These are phyloP conservation scores for Hyles euphorbiae DNA, from an alignment of 1,140 invertebrate genomes.

Conservation along the genomic window DNA sequence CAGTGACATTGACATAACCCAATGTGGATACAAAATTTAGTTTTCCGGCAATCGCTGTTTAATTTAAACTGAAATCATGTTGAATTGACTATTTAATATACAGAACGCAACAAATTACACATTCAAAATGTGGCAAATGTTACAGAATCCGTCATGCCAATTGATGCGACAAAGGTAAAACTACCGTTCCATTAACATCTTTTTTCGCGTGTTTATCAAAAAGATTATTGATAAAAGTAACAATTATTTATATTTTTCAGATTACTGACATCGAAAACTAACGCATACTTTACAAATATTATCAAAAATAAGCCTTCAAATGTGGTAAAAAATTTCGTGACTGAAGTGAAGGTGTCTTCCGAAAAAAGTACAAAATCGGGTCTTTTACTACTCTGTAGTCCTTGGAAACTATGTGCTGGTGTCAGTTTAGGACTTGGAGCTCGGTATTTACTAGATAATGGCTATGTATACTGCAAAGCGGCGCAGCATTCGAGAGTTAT, in stretches of 20 bases:
- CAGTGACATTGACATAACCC: conserved; percentile 12
- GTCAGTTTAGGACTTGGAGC: conserved; percentile 56
- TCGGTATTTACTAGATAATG: conserved; percentile 45
- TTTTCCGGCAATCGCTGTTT: not conserved
- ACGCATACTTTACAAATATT: conserved; percentile 44
- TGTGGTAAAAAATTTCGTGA: conserved; percentile 43
- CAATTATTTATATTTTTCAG: conserved; percentile 36
- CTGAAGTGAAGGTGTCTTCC: conserved; percentile 34
- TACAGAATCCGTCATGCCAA: conserved; percentile 35
- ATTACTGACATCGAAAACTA: conserved; percentile 42
- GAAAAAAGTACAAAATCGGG: conserved; percentile 42
- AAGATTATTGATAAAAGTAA: not conserved
- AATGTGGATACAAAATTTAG: too few relatives aligned
- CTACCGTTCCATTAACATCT: not conserved
- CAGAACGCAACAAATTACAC: conserved; percentile 6
- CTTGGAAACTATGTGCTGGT: conserved; percentile 63
- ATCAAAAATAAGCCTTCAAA: conserved; percentile 51
- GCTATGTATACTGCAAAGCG: conserved; percentile 52
- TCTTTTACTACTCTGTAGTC: conserved; percentile 45
- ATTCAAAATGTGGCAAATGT: conserved; percentile 44
- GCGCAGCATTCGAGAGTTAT: conserved; percentile 38
- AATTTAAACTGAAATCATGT: conserved; percentile 23
- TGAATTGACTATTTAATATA: conserved; percentile 12
- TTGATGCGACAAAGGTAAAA: conserved; percentile 38
- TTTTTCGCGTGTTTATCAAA: not conserved